Evolutionary conservation across 2,113 vertebrate species (phyloP), one percentile per base, ranked within the genome.

Genomic region (Charadrius vociferus): DNA sequence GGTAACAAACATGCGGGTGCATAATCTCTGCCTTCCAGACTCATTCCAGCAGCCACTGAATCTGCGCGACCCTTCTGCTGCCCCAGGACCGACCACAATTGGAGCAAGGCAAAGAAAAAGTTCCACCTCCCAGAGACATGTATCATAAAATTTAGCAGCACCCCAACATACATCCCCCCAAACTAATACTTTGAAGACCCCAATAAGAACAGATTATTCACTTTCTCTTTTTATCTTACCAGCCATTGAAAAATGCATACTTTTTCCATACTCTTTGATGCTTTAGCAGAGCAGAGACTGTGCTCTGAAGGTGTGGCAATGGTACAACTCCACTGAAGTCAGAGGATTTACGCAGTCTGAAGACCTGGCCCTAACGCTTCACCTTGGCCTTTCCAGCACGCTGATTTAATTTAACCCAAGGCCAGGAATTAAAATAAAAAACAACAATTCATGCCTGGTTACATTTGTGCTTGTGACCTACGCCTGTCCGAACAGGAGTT

Each of bases 381-480:
- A 95, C 95, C 97, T 97, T 97, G 96, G 96, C 95, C 94, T 96
- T 97, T 96, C 71, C 79, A 94, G 36, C 30, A 19, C 1, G 1
- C 12, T 88, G 81, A 92, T 94, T 91, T 96, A 96, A 96, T 96
- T 91, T 96, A 96, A 93, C 41, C 53, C 96, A 97, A 97, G 97
- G 96, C 93, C 96, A 94, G 59, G 84, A 90, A 94, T 88, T 90
- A 92, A 89, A 91, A 94, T 80, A 62, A 94, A 88, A 91, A 85
- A 45, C 63, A 93, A 96, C 93, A 96, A 94, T 94, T 95, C 94
- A 95, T 90, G 95, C 74, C 89, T 97, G 89, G 84, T 85, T 95
- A 96, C 94, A 96, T 97, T 97, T 91, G 89, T 83, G 93, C 95
- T 95, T 96, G 93, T 82, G 95, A 96, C 95, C 94, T 87, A 97